phyloP scores from a whole-genome alignment of 1,140 invertebrate species.

The Caenorhabditis brenneri region DNA sequence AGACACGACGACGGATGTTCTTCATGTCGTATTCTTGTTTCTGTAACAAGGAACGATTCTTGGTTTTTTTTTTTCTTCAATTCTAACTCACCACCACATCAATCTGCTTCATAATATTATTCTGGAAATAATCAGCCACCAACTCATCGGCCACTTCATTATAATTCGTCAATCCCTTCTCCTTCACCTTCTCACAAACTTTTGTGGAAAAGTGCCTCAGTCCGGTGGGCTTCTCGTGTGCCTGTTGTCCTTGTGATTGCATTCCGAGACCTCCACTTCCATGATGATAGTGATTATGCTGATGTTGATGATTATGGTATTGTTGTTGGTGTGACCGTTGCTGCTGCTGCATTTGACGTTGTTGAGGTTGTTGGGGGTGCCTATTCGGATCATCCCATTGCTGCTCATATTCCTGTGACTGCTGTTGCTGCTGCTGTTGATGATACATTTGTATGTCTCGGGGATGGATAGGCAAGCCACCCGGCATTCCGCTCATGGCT shows the following conservation, averaged over 20 bases:
- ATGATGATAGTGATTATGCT: too few relatives aligned
- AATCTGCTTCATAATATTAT: conserved; percentile 32
- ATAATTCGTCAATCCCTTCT: conserved; percentile 86
- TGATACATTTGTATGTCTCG: too few relatives aligned
- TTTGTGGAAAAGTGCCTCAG: conserved; percentile 98
- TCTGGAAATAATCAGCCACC: conserved; percentile 80
- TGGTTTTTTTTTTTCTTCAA: conserved; percentile 40
- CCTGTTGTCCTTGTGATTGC: not conserved
- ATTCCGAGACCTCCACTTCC: not conserved
- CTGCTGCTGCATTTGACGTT: too few relatives aligned
- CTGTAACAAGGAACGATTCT: conserved; percentile 57
- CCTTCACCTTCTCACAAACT: conserved; percentile 98
- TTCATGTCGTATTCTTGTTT: conserved; percentile 94
- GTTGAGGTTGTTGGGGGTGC: too few relatives aligned
- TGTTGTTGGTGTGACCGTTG: too few relatives aligned
- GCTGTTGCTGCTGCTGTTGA: too few relatives aligned
- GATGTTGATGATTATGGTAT: too few relatives aligned
- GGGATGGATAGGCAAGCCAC: too few relatives aligned
- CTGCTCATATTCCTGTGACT: too few relatives aligned
- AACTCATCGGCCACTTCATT: conserved; percentile 98
- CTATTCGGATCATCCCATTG: not conserved
- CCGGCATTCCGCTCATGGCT: too few relatives aligned
- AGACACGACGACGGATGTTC: conserved; percentile 96
- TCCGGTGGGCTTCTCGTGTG: conserved; percentile 78
- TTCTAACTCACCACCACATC: conserved; percentile 26